phyloP scores from a whole-genome alignment of 2,113 vertebrate genomes.

The Dromaius novaehollandiae region DNA sequence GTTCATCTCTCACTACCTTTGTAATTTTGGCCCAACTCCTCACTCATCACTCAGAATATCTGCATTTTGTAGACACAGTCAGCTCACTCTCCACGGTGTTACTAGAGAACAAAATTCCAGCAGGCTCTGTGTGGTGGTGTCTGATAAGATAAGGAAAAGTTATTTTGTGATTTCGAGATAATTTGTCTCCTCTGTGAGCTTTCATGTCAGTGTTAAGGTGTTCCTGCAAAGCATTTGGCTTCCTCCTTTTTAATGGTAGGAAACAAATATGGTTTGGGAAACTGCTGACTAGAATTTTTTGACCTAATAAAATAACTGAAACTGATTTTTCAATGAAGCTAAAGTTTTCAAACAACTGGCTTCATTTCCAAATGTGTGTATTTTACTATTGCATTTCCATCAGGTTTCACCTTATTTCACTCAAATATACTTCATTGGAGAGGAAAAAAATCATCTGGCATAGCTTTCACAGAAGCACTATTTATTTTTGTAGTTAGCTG shows the following conservation, averaged over 20 bases:
- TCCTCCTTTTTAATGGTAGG: not conserved
- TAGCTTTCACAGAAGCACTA: not conserved
- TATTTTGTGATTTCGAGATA: slow-evolving; percentile 46
- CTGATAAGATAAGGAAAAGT: slow-evolving; percentile 52
- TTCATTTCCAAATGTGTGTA: not conserved
- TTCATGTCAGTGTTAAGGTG: not conserved
- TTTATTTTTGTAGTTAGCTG: not conserved
- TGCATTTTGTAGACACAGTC: not conserved
- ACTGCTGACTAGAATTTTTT: not conserved
- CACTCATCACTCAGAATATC: not conserved
- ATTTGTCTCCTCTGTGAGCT: slow-evolving; percentile 23
- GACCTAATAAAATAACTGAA: not conserved
- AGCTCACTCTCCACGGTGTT: not conserved
- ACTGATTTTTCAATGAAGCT: not conserved
- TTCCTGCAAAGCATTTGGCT: not conserved
- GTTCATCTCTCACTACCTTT: not conserved
- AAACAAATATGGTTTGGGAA: not conserved
- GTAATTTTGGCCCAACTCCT: not conserved
- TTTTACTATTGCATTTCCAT: not conserved
- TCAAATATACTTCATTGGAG: not conserved
- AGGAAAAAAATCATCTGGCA: not conserved
- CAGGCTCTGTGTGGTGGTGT: slow-evolving; percentile 15
- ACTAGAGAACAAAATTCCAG: not conserved
- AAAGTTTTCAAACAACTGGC: not conserved
- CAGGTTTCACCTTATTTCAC: not conserved